Conservation (phyloP, 2,888 invertebrate species). For the Bellardia pandia region DNA sequence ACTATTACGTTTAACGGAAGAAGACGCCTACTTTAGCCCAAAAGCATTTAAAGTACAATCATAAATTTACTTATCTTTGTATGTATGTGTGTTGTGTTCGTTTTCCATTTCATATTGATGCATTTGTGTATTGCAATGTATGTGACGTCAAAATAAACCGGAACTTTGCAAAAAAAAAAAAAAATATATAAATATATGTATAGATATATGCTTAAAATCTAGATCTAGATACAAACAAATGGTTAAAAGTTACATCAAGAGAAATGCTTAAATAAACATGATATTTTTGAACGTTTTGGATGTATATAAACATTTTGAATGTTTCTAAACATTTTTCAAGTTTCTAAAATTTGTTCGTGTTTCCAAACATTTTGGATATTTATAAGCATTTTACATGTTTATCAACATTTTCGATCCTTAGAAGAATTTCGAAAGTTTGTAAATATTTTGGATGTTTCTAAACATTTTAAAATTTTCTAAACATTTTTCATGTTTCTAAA, state of each 20-base stretch:
- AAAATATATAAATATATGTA: no score
- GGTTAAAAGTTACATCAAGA: conserved; percentile 27
- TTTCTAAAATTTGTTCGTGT: no score
- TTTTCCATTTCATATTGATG: conserved; percentile 31
- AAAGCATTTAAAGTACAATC: conserved; percentile 59
- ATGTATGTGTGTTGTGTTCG: background rate
- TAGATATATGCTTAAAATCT: background rate
- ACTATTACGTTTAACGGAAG: conserved; percentile 63
- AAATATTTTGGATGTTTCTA: no score
- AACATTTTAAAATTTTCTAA: no score
- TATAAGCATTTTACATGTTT: no score
- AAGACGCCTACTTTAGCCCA: conserved; percentile 66
- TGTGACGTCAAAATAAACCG: conserved; percentile 61
- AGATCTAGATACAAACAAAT: conserved; percentile 22
- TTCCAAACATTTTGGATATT: no score
- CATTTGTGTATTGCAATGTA: background rate
- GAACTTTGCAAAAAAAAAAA: conserved; percentile 53
- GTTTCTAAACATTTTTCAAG: no score
- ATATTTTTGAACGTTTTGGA: no score
- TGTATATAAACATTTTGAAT: no score
- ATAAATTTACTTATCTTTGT: conserved; percentile 26
- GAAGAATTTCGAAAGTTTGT: no score
- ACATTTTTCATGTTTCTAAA: no score
- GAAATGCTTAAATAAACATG: background rate
- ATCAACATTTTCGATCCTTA: no score